These are phyloP conservation scores for Dendrolimus houi DNA, from an alignment of 2,888 invertebrate species.

Conservation along the genomic window DNA sequence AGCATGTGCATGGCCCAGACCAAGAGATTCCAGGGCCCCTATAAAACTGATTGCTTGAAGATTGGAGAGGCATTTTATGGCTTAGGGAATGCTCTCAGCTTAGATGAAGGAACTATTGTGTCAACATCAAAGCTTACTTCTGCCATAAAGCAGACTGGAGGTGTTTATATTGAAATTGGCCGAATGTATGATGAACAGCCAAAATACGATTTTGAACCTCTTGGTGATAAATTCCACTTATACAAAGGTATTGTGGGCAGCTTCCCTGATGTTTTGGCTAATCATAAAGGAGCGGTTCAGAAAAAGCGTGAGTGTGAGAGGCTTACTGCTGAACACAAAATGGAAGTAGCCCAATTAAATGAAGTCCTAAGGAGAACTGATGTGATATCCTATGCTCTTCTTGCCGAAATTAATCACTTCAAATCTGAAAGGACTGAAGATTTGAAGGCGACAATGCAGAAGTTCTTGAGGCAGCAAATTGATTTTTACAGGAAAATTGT, in stretches of 20 bases:
- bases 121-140: slow-evolving; percentile 82
- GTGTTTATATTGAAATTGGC: slow-evolving; percentile 92
- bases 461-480: slow-evolving; percentile 92
- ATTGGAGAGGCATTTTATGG: slow-evolving; percentile 91
- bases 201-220: slow-evolving; percentile 91
- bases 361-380: slow-evolving; percentile 91
- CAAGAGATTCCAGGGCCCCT: slow-evolving; percentile 89
- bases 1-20: slow-evolving; percentile 89
- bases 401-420: slow-evolving; percentile 97
- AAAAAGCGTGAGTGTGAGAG: slow-evolving; percentile 94
- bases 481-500: slow-evolving; percentile 93
- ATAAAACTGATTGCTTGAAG: slow-evolving; percentile 93
- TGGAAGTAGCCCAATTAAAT: slow-evolving; percentile 86
- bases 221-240: slow-evolving; percentile 93
- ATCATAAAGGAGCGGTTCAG: slow-evolving; percentile 92
- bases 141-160: slow-evolving; percentile 90
- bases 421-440: slow-evolving; percentile 91
- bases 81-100: slow-evolving; percentile 88
- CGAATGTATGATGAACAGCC: slow-evolving; percentile 93
- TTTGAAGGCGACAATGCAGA: slow-evolving; percentile 89
- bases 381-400: slow-evolving; percentile 92
- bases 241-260: slow-evolving; percentile 94
- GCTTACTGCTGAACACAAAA: slow-evolving; percentile 86
- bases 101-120: slow-evolving; percentile 82
- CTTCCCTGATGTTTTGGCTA: slow-evolving; percentile 92